Base-by-base conservation (phyloP, 2,888 invertebrate genomes). In the Pollenia angustigena region DNA sequence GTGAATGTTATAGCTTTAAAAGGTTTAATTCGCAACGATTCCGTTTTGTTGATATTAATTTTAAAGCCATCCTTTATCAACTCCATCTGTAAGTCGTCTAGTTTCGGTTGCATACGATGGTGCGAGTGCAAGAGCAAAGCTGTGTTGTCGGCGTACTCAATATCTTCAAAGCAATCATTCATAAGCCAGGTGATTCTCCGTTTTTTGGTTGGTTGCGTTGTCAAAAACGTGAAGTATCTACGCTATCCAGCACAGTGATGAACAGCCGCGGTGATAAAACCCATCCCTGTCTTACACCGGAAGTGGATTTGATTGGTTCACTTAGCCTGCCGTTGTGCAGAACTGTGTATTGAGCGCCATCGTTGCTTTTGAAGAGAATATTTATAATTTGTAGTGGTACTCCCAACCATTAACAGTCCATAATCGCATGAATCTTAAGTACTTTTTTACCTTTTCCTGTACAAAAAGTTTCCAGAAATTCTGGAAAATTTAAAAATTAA, bases 171-270 rank as follows among this genome's bases (percentile, higher is more conserved):
- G 32, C 32, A 32, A 2, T 32, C 32, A 32, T 2, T 32, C 32
- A 32, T 32, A 32, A 2, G 32, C 32, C 32, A 32, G 32, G 32
- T 4, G 2, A 46, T 46, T 46, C 8, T 2, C 46, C 46, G 46
- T 11, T 46, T 46, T 1, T 18, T 18, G 18, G 46, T 46, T 4
- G 1, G 46, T 68, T 50, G 18, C 0, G 48, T 18, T 68, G 66
- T 48, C 50, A 46, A 64, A 44, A 42, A 18, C 14, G 1, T 64
- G 1, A 4, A 9, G 16, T 42, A 32, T 32, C 32, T 44, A 44
- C 14, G 64, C 18, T 23, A 68, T 48, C 66, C 50, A 68, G 50
- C 32, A 68, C 4, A 32, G 68, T 68, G 23, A 68, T 48, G 50
- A 50, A 50, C 46, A 46, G 8, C 46, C 23, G 50, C 46, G 48